Conservation (phyloP, 2,113 vertebrate species). For the Orthonyx spaldingii region DNA sequence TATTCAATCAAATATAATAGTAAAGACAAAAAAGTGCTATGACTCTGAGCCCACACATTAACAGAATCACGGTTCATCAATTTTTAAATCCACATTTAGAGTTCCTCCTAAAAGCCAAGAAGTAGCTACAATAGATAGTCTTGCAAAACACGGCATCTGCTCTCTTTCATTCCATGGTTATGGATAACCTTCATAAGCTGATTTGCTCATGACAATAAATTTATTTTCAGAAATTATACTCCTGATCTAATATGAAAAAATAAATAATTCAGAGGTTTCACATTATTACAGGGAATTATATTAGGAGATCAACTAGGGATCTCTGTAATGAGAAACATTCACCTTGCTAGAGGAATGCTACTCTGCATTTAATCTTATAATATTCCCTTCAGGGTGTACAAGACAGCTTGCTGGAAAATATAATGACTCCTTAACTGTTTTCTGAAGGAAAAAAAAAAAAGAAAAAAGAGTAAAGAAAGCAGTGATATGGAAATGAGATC, state of each 20-base stretch:
- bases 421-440: constrained; percentile 67
- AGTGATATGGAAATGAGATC: constrained; percentile 63
- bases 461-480: constrained; percentile 64
- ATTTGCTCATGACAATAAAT: constrained; percentile 72
- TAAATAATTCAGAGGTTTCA: constrained; percentile 78
- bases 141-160: constrained; percentile 48
- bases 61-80: constrained; percentile 26
- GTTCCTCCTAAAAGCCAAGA: constrained; percentile 32
- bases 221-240: constrained; percentile 76
- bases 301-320: constrained; percentile 73
- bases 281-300: constrained; percentile 76
- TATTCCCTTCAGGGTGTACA: constrained; percentile 73
- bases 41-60: background rate
- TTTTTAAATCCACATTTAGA: constrained; percentile 58
- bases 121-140: constrained; percentile 48
- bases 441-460: constrained; percentile 42
- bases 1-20: background rate
- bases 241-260: constrained; percentile 74
- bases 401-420: constrained; percentile 72
- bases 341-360: constrained; percentile 71
- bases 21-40: background rate
- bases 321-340: constrained; percentile 73
- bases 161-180: constrained; percentile 60
- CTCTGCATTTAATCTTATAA: constrained; percentile 75
- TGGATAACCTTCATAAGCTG: constrained; percentile 69